phyloP scores from a whole-genome alignment of 30 jellyfish, hydroid and myxozoan species.

The Turritopsis dohrnii region DNA sequence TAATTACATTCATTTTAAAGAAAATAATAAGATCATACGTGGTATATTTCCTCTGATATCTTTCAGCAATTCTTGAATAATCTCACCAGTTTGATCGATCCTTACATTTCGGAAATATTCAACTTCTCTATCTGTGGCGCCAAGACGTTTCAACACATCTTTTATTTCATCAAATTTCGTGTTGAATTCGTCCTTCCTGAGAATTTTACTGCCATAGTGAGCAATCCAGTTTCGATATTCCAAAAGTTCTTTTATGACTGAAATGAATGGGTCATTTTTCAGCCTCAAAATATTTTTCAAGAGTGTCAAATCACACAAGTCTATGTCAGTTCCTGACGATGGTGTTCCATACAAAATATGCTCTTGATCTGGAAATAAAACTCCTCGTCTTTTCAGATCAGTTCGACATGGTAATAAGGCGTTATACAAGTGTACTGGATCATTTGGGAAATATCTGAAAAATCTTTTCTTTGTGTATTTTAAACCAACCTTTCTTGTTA shows the following conservation, averaged over 20 bases:
- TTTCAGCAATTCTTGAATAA: background rate
- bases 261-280: background rate
- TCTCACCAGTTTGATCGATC: background rate
- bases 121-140: background rate
- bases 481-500: background rate
- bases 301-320: background rate
- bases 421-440: background rate
- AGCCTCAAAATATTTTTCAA: background rate
- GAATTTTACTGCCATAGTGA: background rate
- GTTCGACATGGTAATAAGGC: background rate
- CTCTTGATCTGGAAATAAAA: background rate
- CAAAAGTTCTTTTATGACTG: background rate
- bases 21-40: background rate
- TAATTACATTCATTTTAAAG: background rate
- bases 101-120: background rate
- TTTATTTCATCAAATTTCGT: background rate
- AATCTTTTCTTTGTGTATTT: background rate
- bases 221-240: background rate
- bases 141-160: background rate
- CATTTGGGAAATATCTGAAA: background rate
- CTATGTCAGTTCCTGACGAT: background rate
- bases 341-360: background rate
- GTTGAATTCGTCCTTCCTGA: background rate
- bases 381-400: background rate
- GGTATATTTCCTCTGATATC: background rate